These are phyloP conservation scores for Eurypyga helias DNA, from an alignment of 2,113 vertebrate genomes.

Conservation along the genomic window DNA sequence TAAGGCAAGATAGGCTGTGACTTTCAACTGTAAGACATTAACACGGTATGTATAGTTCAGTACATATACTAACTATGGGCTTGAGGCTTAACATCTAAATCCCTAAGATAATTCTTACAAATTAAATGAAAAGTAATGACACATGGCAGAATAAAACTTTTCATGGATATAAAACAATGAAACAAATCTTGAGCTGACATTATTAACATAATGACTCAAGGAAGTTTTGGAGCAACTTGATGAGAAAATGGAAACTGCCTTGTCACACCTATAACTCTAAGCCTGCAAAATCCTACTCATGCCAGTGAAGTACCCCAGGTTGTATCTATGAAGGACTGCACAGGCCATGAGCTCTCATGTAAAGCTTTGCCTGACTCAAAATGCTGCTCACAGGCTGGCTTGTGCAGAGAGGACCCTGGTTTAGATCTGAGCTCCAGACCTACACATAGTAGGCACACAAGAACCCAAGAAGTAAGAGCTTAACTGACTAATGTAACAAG, in stretches of 20 bases:
- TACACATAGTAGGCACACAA: neutral
- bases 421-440: neutral
- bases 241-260: neutral
- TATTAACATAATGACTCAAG: neutral
- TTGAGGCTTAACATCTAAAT: neutral
- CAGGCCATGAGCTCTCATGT: neutral
- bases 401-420: too few species aligned
- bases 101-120: neutral
- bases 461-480: neutral
- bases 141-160: neutral
- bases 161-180: neutral
- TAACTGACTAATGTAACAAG: neutral
- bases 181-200: neutral
- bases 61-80: neutral
- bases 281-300: neutral
- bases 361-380: neutral
- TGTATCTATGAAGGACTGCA: neutral
- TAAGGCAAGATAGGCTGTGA: neutral
- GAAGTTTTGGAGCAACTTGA: neutral
- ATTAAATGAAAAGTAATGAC: slow-evolving; percentile 22
- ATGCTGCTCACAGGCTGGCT: neutral
- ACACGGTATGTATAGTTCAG: neutral
- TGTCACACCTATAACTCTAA: neutral
- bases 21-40: neutral
- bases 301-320: neutral